Base-by-base conservation (phyloP, 2,888 invertebrate genomes). In the Anarsia innoxiella region DNA sequence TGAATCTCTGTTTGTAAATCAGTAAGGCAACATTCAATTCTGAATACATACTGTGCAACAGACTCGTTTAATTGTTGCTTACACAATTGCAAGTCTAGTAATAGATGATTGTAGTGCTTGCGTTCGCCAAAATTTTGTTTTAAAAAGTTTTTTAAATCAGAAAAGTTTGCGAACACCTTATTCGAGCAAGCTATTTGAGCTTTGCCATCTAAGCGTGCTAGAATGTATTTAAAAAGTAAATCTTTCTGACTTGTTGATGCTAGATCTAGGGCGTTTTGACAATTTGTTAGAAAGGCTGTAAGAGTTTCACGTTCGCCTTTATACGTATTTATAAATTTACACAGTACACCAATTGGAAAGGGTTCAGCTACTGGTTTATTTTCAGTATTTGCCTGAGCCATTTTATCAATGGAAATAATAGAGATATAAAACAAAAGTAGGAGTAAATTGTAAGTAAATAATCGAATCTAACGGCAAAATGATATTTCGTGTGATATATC, bases 41-140 rank as follows among this genome's bases (percentile, higher is more conserved):
- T 16, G 8, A 38, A 19, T 0, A 13, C 23, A 16, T 23, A 41
- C 23, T 41, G 32, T 2, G 23, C 26, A n/a, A 35, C 35, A 12
- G 31, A 19, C 23, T 38, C 32, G 3, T 27, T 31, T 1, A 25
- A 2, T 23, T 27, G 27, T 36, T 40, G 43, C 8, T 40, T 39
- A 15, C 38, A 38, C 0, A 30, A 26, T 26, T 43, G 37, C 23
- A 42, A 23, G 12, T 42, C 32, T 28, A 40, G 23, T 16, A 40
- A 12, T 11, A 39, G 16, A 12, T 42, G 34, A 30, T 37, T 42
- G 13, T 42, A 42, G 16, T 39, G 37, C 33, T 42, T 37, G 12
- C 11, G 23, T 16, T 41, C 38, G 1, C 39, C 38, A 16, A 39
- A 42, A 34, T 39, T 31, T 29, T 33, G 37, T 35, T 42, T 42